Conservation (phyloP, 2,113 vertebrate species). For the Potamarius usumacintae region DNA sequence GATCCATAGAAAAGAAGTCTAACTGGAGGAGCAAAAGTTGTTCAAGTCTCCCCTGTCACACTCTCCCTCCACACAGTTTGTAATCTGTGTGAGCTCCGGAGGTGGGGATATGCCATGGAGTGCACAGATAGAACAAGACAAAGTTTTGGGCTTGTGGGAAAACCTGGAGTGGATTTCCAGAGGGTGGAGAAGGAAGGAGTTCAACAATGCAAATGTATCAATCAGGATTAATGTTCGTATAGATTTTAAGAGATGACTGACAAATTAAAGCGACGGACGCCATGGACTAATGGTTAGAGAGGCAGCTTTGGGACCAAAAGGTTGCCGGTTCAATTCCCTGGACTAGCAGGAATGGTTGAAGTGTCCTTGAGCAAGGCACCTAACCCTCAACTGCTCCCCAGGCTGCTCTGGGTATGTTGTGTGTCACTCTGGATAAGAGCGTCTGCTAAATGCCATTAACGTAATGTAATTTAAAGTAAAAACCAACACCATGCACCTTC, state of each 20-base stretch:
- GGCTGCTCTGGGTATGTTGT: no score
- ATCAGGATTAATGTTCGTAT: not conserved
- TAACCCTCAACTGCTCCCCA: no score
- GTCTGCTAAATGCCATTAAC: no score
- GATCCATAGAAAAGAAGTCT: constrained; percentile 35
- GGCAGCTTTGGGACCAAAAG: no score
- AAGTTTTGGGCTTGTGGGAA: constrained; percentile 51
- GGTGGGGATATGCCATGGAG: constrained; percentile 53
- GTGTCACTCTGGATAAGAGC: no score
- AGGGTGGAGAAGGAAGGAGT: not conserved
- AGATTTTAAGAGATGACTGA: not conserved
- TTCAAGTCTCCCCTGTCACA: constrained; percentile 27
- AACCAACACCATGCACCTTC: not conserved
- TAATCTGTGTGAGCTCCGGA: constrained; percentile 33
- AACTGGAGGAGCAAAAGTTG: constrained; percentile 35
- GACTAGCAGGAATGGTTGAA: no score
- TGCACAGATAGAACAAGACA: constrained; percentile 34
- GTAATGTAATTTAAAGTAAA: no score
- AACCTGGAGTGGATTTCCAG: constrained; percentile 40
- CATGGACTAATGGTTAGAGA: no score
- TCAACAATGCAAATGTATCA: no score
- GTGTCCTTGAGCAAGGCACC: no score
- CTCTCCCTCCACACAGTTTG: constrained; percentile 14
- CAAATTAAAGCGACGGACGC: not conserved
- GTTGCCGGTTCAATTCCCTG: no score